Percentiles rank a stretch among this genome's conserved stretches.
Conservation (phyloP, 1,140 invertebrate genomes). For the Anoplophora glabripennis region DNA sequence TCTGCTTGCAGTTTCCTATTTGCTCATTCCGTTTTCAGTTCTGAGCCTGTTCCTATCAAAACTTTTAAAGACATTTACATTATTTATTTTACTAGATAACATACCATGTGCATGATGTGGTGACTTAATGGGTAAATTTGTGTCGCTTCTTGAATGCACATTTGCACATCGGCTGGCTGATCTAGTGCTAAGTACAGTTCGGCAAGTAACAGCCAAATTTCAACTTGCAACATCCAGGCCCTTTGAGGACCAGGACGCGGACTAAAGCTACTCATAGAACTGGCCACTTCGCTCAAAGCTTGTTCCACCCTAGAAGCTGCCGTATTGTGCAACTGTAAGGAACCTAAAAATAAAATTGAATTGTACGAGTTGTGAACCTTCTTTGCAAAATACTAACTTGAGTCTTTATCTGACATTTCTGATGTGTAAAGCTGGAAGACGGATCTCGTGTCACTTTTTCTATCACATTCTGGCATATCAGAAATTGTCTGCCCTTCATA, state of each 20-base stretch:
- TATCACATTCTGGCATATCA: conserved; percentile 62
- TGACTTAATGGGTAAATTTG: conserved; percentile 86
- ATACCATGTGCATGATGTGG: conserved; percentile 88
- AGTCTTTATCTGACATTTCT: conserved; percentile 84
- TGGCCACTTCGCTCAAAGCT: conserved; percentile 88
- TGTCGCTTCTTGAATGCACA: conserved; percentile 84
- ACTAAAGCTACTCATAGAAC: conserved; percentile 73
- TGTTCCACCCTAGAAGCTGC: conserved; percentile 83
- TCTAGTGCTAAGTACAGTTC: conserved; percentile 82
- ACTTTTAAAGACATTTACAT: too few species aligned
- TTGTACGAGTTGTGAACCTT: too few species aligned
- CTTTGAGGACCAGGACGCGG: conserved; percentile 71
- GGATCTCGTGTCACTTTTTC: conserved; percentile 66
- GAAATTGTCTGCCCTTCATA: conserved; percentile 69
- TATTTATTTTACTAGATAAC: too few species aligned
- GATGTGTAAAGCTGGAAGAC: conserved; percentile 69
- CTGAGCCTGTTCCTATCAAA: too few species aligned
- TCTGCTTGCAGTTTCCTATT: too few species aligned
- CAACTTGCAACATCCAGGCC: conserved; percentile 72
- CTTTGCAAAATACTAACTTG: conserved; percentile 66
- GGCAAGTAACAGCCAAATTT: conserved; percentile 86
- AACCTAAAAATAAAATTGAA: conserved; percentile 72
- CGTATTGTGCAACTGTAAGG: conserved; percentile 78
- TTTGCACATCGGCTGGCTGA: conserved; percentile 74
- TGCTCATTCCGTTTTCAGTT: too few species aligned